These are phyloP conservation scores for Takifugu ocellatus DNA, from an alignment of 2,797 vertebrate species.

Conservation along the genomic window DNA sequence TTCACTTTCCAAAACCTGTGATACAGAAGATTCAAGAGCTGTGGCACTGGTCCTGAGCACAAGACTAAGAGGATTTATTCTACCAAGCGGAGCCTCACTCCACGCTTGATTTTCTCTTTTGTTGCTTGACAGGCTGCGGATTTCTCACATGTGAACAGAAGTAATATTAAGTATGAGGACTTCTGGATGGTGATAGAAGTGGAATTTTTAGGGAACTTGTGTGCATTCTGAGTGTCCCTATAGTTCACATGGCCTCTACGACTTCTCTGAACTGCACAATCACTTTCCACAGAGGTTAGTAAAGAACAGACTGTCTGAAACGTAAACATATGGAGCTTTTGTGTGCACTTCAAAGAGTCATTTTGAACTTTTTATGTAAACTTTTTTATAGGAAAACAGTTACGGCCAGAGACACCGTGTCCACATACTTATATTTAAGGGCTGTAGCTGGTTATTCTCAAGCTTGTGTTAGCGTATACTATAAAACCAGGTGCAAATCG, in stretches of 20 bases:
- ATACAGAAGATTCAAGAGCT: conserved; percentile 1
- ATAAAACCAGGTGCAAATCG: too few species aligned
- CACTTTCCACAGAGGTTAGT: conserved; percentile 53
- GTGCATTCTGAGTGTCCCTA: conserved; percentile 51
- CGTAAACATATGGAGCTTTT: conserved; percentile 62
- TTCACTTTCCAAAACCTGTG: not conserved
- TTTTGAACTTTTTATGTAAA: conserved; percentile 64
- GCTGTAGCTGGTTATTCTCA: not conserved
- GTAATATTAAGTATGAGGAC: conserved; percentile 7
- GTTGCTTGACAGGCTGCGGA: conserved; percentile 5
- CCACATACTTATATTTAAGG: not conserved
- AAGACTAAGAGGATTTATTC: conserved; percentile 50
- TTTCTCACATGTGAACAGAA: not conserved
- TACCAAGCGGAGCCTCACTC: conserved; percentile 33
- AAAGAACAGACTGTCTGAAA: conserved; percentile 64
- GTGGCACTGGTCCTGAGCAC: conserved; percentile 44
- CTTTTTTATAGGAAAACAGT: conserved; percentile 48
- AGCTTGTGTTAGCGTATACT: too few species aligned
- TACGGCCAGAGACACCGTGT: not conserved
- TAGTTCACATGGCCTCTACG: conserved; percentile 63
- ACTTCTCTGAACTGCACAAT: conserved; percentile 52
- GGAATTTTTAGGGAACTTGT: conserved; percentile 20
- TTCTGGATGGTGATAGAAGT: conserved; percentile 19
- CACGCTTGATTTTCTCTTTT: conserved; percentile 29
- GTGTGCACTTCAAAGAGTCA: conserved; percentile 64